Conservation (phyloP, 2,113 vertebrate species). For the Andinoacara biseriatus region DNA sequence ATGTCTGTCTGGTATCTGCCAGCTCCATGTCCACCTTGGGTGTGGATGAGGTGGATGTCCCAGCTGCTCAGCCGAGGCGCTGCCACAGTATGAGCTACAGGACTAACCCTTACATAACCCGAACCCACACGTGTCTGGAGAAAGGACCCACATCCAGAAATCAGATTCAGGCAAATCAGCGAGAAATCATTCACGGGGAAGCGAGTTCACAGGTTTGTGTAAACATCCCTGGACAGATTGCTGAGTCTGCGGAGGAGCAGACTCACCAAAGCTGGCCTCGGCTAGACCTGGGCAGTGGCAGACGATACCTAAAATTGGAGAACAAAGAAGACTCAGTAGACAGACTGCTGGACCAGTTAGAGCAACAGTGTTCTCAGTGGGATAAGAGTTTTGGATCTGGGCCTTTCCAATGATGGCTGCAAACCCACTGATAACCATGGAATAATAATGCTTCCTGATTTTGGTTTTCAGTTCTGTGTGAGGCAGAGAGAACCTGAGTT, state of each 20-base stretch:
- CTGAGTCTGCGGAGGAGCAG: conserved; percentile 75
- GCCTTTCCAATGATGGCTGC: conserved; percentile 72
- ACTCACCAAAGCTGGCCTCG: conserved; percentile 90
- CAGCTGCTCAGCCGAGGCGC: conserved; percentile 1
- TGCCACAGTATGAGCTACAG: conserved; percentile 78
- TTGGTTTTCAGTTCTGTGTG: neutral
- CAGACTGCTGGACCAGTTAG: conserved; percentile 76
- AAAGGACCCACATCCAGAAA: fast-evolving
- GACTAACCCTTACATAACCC: conserved; percentile 60
- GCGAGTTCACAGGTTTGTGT: conserved; percentile 66
- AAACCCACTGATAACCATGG: neutral
- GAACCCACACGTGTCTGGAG: neutral
- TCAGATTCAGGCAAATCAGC: neutral
- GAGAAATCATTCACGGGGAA: neutral
- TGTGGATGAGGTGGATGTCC: conserved; percentile 4
- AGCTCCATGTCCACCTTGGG: conserved; percentile 20
- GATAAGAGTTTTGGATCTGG: conserved; percentile 74
- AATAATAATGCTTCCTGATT: neutral
- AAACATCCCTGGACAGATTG: conserved; percentile 55
- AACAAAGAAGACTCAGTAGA: conserved; percentile 84
- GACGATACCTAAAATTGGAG: conserved; percentile 85
- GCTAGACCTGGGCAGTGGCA: conserved; percentile 81
- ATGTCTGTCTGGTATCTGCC: conserved; percentile 75
- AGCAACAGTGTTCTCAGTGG: conserved; percentile 70
- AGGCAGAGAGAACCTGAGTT: neutral